Conservation (phyloP, 2,113 vertebrate genomes). For the Anarrhichthys ocellatus region DNA sequence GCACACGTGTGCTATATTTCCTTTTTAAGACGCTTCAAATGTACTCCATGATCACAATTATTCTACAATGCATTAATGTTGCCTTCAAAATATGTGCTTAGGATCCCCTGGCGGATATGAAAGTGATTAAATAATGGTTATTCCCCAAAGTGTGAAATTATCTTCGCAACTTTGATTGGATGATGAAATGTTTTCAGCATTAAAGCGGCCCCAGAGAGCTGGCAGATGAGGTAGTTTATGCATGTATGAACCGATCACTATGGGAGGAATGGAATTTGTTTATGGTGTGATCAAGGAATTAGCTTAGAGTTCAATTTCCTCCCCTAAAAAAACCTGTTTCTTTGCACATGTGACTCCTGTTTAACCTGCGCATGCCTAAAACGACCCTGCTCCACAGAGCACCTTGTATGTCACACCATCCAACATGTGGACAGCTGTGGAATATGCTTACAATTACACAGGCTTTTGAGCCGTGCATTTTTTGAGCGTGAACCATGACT, state of each 20-base stretch:
- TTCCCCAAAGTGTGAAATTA: conserved; percentile 37
- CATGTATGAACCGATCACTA: conserved; percentile 22
- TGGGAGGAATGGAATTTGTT: neutral
- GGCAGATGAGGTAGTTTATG: conserved; percentile 17
- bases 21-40: conserved; percentile 13
- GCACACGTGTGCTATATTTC: neutral
- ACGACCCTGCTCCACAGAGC: conserved; percentile 9
- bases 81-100: conserved; percentile 34
- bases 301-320: neutral
- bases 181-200: conserved; percentile 57
- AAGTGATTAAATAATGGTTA: conserved; percentile 47
- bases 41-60: conserved; percentile 16
- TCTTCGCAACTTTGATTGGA: conserved; percentile 40
- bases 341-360: conserved; percentile 9
- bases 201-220: conserved; percentile 37
- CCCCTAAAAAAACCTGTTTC: neutral
- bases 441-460: conserved; percentile 36
- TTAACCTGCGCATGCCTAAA: conserved; percentile 38
- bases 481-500: neutral
- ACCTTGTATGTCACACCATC: conserved; percentile 14
- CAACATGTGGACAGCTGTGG: conserved; percentile 30
- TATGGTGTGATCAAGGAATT: neutral
- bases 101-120: conserved; percentile 38
- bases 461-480: neutral
- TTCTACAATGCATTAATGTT: conserved; percentile 18